These are phyloP conservation scores for Andrena minutula DNA, from an alignment of 2,888 invertebrate species.

Conservation along the genomic window DNA sequence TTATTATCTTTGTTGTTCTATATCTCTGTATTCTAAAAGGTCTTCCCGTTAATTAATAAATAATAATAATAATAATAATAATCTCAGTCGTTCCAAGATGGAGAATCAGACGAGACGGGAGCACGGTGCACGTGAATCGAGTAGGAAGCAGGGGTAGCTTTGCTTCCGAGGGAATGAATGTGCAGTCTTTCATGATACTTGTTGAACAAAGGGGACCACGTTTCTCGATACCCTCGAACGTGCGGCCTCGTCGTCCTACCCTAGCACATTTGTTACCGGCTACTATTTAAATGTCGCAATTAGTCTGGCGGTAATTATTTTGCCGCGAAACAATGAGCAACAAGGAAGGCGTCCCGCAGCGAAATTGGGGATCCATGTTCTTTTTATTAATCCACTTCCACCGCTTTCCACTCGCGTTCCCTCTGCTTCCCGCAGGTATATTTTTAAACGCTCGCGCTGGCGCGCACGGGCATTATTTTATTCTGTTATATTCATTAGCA, in stretches of 20 bases:
- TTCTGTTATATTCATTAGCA: constrained; percentile 18
- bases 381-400: constrained; percentile 14
- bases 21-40: too few relatives aligned
- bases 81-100: constrained; percentile 3
- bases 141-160: too few relatives aligned
- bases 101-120: too few relatives aligned
- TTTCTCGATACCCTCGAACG: constrained; percentile 11
- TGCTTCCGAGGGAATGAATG: too few relatives aligned
- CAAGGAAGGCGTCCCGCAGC: neutral
- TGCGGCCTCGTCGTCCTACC: too few relatives aligned
- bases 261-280: constrained; percentile 1
- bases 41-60: too few relatives aligned
- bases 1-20: too few relatives aligned
- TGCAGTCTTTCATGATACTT: too few relatives aligned
- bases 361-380: constrained; percentile 4
- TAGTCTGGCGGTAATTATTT: constrained; percentile 35
- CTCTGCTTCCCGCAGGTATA: constrained; percentile 7
- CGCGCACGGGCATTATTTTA: constrained; percentile 13
- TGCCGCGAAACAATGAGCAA: neutral
- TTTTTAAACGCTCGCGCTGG: constrained; percentile 1
- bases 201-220: neutral
- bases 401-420: neutral
- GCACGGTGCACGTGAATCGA: too few relatives aligned
- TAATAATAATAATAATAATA: too few relatives aligned
- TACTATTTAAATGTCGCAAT: constrained; percentile 39